These are phyloP conservation scores for Ridgeia piscesae DNA, from an alignment of 1,140 invertebrate genomes.

Conservation along the genomic window DNA sequence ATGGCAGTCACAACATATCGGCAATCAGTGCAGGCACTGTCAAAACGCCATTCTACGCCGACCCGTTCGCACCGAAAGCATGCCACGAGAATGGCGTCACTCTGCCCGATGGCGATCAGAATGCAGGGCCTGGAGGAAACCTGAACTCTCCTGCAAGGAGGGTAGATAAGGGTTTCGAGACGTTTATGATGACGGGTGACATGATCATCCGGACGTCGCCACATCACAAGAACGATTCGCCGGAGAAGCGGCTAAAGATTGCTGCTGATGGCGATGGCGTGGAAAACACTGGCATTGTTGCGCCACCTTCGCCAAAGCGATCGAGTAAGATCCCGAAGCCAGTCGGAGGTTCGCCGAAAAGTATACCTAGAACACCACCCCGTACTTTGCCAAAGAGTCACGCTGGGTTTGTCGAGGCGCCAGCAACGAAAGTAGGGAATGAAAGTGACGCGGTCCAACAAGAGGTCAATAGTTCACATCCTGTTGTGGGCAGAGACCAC, in stretches of 20 bases:
- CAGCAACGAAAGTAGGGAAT: background rate
- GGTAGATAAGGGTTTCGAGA: constrained; percentile 43
- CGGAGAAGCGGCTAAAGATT: constrained; percentile 7
- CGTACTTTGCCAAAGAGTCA: background rate
- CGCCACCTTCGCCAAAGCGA: constrained; percentile 11
- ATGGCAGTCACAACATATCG: background rate
- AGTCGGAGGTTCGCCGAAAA: constrained; percentile 6
- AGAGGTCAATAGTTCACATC: background rate
- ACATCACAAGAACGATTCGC: constrained; percentile 32
- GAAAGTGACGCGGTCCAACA: background rate
- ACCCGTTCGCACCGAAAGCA: background rate
- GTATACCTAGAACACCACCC: background rate
- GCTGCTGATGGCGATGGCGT: background rate
- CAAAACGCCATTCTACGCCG: background rate
- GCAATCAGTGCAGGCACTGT: background rate
- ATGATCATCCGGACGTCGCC: constrained; percentile 54
- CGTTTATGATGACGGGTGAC: constrained; percentile 57
- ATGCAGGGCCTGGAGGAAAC: background rate
- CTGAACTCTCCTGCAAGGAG: background rate
- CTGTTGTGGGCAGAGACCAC: background rate
- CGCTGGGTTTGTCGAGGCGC: background rate
- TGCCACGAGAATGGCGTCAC: background rate
- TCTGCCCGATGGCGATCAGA: background rate
- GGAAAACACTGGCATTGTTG: background rate
- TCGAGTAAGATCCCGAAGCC: constrained; percentile 9